Evolutionary conservation across 2,888 invertebrate species (phyloP).

Genomic region (Troglohyphantes excavatus): DNA sequence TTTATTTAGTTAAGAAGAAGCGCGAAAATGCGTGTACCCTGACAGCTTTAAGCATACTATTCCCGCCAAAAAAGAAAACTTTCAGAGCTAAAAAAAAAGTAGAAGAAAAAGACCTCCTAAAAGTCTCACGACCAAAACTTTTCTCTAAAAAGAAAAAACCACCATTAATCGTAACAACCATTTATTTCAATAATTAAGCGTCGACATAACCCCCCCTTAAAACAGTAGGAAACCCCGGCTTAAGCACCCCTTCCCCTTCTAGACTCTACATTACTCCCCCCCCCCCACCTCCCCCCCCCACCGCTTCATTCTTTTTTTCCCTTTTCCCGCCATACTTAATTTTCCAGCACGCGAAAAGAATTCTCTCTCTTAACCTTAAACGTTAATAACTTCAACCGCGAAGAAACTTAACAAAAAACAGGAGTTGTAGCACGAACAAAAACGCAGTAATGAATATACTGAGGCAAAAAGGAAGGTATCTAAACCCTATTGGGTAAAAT

Average conservation of each 20-base stretch:
- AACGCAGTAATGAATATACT: background rate
- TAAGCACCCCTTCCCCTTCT: too few relatives aligned
- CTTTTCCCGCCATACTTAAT: background rate
- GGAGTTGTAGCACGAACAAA: background rate
- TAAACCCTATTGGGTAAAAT: background rate
- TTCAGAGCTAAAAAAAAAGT: background rate
- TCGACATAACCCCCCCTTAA: background rate
- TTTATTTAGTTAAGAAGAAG: too few relatives aligned
- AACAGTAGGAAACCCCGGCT: background rate
- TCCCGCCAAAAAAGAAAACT: background rate
- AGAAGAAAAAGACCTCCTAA: background rate
- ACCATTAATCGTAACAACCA: conserved; percentile 24
- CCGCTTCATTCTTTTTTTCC: background rate
- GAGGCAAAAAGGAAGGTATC: background rate
- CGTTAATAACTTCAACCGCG: conserved; percentile 10
- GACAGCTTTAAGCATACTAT: background rate
- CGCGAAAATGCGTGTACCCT: background rate
- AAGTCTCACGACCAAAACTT: background rate
- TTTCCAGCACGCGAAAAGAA: background rate
- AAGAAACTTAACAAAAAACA: background rate
- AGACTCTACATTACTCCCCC: background rate
- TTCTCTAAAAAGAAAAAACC: background rate
- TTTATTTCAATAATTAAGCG: conserved; percentile 42
- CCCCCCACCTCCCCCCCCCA: background rate
- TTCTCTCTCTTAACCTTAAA: background rate